These are phyloP conservation scores for Neoaliturus tenellus DNA, from an alignment of 2,888 invertebrate species.

Conservation along the genomic window DNA sequence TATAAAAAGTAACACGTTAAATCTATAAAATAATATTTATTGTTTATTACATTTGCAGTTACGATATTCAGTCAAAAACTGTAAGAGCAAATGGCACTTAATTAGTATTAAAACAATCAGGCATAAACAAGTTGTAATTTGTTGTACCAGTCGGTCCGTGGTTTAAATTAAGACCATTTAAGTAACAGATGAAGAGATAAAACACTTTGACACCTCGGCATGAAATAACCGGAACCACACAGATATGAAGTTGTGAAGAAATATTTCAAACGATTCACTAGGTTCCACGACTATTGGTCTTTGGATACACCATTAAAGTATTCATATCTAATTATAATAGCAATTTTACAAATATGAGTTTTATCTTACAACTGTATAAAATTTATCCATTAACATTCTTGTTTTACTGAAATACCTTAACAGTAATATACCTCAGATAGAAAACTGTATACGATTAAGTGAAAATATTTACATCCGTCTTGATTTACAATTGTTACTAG, in stretches of 20 bases:
- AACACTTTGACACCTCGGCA: not conserved
- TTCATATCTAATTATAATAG: slow-evolving; percentile 6
- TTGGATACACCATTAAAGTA: slow-evolving; percentile 14
- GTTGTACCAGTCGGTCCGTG: not conserved
- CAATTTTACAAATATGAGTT: slow-evolving; percentile 28
- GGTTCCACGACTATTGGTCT: slow-evolving; percentile 12
- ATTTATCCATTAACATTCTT: slow-evolving; percentile 30
- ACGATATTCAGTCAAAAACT: slow-evolving; percentile 44
- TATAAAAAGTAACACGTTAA: not conserved
- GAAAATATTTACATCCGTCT: not conserved
- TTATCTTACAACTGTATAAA: slow-evolving; percentile 26
- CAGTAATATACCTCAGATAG: slow-evolving; percentile 6
- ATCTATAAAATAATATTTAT: slow-evolving; percentile 45
- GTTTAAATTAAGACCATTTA: slow-evolving; percentile 1
- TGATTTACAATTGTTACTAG: too few relatives aligned
- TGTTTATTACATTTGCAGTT: slow-evolving; percentile 40
- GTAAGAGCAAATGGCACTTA: slow-evolving; percentile 33
- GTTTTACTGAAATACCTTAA: not conserved
- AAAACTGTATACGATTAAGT: slow-evolving; percentile 22
- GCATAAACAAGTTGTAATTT: not conserved
- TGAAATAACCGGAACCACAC: not conserved
- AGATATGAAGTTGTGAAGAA: slow-evolving; percentile 1
- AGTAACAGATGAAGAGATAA: not conserved
- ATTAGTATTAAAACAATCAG: not conserved
- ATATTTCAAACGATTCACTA: slow-evolving; percentile 7